phyloP scores from a whole-genome alignment of 2,888 invertebrate genomes.

The Lepidochrysops patricia region DNA sequence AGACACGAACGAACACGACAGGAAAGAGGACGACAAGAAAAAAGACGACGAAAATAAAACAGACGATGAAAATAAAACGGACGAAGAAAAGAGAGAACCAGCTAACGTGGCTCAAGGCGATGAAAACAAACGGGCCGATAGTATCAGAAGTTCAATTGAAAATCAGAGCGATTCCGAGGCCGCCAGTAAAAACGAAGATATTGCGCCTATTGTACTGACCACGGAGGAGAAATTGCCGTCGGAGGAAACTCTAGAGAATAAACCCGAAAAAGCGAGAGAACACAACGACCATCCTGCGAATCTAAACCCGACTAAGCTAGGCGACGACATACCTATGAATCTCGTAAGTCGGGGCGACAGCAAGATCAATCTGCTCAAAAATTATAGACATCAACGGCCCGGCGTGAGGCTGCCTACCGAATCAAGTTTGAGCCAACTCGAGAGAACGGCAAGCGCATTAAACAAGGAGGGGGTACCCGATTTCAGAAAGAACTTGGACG shows the following conservation, averaged over 20 bases:
- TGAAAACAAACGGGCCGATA: constrained; percentile 1
- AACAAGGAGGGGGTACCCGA: constrained; percentile 64
- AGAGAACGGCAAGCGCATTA: constrained; percentile 57
- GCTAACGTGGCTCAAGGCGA: constrained; percentile 16
- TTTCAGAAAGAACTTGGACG: constrained; percentile 63
- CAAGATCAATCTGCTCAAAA: constrained; percentile 63
- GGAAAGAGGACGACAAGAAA: constrained; percentile 13
- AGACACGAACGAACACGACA: constrained; percentile 14
- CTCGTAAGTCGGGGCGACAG: constrained; percentile 42
- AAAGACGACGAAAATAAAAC: constrained; percentile 9
- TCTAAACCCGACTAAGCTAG: constrained; percentile 23
- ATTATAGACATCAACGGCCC: constrained; percentile 64
- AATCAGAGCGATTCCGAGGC: constrained; percentile 20
- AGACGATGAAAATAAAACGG: constrained; percentile 10
- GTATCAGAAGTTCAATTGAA: constrained; percentile 1
- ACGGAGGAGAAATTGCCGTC: constrained; percentile 61
- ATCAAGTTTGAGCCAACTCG: constrained; percentile 60
- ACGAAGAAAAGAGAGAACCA: constrained; percentile 11
- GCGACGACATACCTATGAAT: constrained; percentile 31
- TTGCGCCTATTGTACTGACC: constrained; percentile 45
- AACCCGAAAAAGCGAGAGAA: constrained; percentile 27
- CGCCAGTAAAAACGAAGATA: constrained; percentile 16
- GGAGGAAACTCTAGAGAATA: constrained; percentile 54
- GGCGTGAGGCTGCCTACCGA: constrained; percentile 48
- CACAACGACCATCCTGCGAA: constrained; percentile 24